Base-by-base conservation (phyloP, 2,113 vertebrate species). In the Tetrax tetrax region DNA sequence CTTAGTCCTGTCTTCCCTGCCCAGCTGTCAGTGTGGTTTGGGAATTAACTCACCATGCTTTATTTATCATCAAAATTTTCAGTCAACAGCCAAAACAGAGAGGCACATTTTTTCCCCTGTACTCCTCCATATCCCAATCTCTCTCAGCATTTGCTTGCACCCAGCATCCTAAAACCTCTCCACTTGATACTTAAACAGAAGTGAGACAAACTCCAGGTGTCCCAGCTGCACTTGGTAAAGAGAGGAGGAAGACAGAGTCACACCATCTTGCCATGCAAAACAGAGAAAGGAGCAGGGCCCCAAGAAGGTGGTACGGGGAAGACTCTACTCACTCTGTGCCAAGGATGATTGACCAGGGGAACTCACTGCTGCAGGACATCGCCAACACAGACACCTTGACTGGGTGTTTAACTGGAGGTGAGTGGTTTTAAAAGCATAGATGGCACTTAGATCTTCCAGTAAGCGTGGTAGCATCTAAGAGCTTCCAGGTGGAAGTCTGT, bases 51-150 rank as follows among this genome's bases (percentile, higher is more conserved):
- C 77, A 93, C 92, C 83, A 91, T 60, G 29, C 80, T 87, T 95
- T 94, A 96, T 90, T 94, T 89, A 95, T 71, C 95, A 93, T 35
- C 75, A 91, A 70, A 82, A 70, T 84, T 77, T 91, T 93, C 89
- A 95, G 87, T 64, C 87, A 95, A 95, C 63, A 84, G 63, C 41
- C 82, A 92, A 83, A 94, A 64, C 13, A 80, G 68, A 96, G 71
- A 87, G 29, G 66, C 33, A 89, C 43, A 83, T 71, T 93, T 93
- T 93, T 97, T 65, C 47, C 37, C 41, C 79, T 75, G 33, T 71
- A 64, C 37, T 95, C 89, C 68, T 45, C 6, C 54, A 64, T 51
- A 37, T 77, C 47, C 37, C 63, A 68, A 1, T 71, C 47, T 45
- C 60, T 35, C 53, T 63, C 66, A 74, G 56, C 51, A 75, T 61